phyloP scores from a whole-genome alignment of 2,888 invertebrate species.

The Anoplius nigerrimus region DNA sequence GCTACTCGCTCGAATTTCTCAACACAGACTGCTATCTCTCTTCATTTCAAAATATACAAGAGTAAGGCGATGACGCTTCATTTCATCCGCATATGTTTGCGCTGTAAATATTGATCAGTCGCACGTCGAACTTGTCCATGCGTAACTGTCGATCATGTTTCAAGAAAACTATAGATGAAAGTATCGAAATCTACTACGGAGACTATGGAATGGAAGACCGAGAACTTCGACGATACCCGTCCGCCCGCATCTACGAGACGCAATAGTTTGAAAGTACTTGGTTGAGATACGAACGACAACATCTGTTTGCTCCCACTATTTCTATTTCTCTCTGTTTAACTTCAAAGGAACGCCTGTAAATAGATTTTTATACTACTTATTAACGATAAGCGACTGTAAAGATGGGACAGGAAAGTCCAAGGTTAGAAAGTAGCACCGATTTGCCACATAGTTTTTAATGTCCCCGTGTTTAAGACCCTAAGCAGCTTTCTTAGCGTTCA shows the following conservation, averaged over 20 bases:
- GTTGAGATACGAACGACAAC: constrained; percentile 38
- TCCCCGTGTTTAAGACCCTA: constrained; percentile 50
- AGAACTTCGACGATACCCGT: constrained; percentile 38
- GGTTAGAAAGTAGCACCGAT: constrained; percentile 36
- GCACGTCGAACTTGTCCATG: no score
- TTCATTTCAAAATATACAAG: no score
- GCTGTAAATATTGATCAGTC: no score
- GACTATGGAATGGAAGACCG: no score
- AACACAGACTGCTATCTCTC: no score
- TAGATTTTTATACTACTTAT: constrained; percentile 71
- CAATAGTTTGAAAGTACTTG: constrained; percentile 31
- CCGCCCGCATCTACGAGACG: constrained; percentile 42
- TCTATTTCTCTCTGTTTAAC: constrained; percentile 44
- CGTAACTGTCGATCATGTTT: no score
- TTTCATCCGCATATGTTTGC: no score
- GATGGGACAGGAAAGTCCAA: constrained; percentile 28
- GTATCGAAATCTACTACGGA: no score
- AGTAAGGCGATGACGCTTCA: no score
- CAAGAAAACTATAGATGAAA: no score
- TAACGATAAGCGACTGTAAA: constrained; percentile 60
- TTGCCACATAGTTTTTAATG: constrained; percentile 46
- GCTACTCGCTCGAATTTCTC: no score
- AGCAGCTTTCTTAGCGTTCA: constrained; percentile 57
- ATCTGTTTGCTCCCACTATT: constrained; percentile 40
- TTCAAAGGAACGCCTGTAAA: constrained; percentile 64